Evolutionary conservation across 2,797 vertebrate species (phyloP).

Genomic region (Onychomys torridus): DNA sequence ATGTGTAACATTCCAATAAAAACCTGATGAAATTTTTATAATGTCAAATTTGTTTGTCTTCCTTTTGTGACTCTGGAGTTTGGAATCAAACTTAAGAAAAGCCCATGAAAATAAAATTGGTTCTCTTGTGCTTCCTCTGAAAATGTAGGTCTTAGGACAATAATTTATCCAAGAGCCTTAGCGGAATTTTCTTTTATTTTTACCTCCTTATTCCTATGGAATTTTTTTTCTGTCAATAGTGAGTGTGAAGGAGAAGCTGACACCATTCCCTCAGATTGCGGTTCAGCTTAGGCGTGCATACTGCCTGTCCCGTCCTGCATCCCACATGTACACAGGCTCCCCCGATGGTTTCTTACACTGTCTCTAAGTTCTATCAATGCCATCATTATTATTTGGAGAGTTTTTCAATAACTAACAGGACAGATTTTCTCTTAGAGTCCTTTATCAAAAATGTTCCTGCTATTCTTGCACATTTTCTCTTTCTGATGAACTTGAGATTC

Average conservation of each 20-base stretch:
- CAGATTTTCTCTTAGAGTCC: slow-evolving; percentile 32
- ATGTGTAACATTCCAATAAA: slow-evolving; percentile 38
- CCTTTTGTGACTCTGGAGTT: background rate
- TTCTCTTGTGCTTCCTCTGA: background rate
- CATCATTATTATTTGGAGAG: slow-evolving; percentile 1
- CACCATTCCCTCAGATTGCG: background rate
- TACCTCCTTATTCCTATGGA: slow-evolving; percentile 12
- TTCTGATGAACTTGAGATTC: slow-evolving; percentile 71
- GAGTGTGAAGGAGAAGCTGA: background rate
- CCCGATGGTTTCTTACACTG: background rate
- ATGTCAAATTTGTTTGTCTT: slow-evolving; percentile 14
- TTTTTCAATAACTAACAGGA: slow-evolving; percentile 17
- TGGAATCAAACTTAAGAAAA: slow-evolving; percentile 22
- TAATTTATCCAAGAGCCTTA: background rate
- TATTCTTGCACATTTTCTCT: slow-evolving; percentile 66
- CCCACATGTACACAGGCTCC: background rate
- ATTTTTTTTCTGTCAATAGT: background rate
- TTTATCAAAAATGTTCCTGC: slow-evolving; percentile 59
- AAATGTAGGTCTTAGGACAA: background rate
- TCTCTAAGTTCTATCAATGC: background rate
- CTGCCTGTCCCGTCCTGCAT: background rate
- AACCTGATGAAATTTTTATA: slow-evolving; percentile 26
- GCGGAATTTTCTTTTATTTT: background rate
- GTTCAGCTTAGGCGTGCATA: background rate
- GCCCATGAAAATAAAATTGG: background rate